Percentiles rank a stretch among this genome's conserved stretches.
phyloP scores from a whole-genome alignment of 2,888 invertebrate genomes.

The Exocentrus adspersus region DNA sequence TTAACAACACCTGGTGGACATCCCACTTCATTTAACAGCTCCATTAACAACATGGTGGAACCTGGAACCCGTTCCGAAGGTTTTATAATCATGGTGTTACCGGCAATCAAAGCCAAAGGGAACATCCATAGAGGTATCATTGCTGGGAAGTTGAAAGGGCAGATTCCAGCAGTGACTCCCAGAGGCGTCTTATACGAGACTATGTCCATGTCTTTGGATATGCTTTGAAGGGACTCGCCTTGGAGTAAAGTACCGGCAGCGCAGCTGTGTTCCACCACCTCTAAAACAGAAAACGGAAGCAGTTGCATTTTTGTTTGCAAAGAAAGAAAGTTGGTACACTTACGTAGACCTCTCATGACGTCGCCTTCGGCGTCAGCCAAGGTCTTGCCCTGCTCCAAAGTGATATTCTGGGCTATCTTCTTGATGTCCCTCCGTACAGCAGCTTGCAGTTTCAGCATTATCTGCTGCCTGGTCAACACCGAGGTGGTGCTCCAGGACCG shows the following conservation, averaged over 20 bases:
- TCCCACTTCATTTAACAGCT: slow-evolving; percentile 92
- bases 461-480: slow-evolving; percentile 88
- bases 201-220: slow-evolving; percentile 97
- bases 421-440: slow-evolving; percentile 89
- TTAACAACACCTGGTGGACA: slow-evolving; percentile 97
- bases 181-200: slow-evolving; percentile 91
- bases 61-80: slow-evolving; percentile 99
- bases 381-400: slow-evolving; percentile 97
- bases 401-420: slow-evolving; percentile 90
- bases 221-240: slow-evolving; percentile 88
- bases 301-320: too few relatives aligned
- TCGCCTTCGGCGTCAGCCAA: slow-evolving; percentile 97
- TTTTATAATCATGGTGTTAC: slow-evolving; percentile 94
- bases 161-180: slow-evolving; percentile 94
- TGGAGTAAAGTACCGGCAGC: slow-evolving; percentile 91
- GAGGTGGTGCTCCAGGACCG: slow-evolving; percentile 91
- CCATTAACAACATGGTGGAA: slow-evolving; percentile 93
- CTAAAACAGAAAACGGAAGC: slow-evolving; percentile 67
- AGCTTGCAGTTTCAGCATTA: slow-evolving; percentile 75
- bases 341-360: slow-evolving; percentile 95
- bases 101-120: slow-evolving; percentile 86
- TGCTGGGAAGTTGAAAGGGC: slow-evolving; percentile 99
- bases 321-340: slow-evolving; percentile 65
- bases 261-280: slow-evolving; percentile 97
- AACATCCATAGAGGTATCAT: slow-evolving; percentile 99